A percentile compares a stretch with the other conserved stretches of the same genome.
Conservation (phyloP, 2,113 vertebrate species). For the Strix uralensis region DNA sequence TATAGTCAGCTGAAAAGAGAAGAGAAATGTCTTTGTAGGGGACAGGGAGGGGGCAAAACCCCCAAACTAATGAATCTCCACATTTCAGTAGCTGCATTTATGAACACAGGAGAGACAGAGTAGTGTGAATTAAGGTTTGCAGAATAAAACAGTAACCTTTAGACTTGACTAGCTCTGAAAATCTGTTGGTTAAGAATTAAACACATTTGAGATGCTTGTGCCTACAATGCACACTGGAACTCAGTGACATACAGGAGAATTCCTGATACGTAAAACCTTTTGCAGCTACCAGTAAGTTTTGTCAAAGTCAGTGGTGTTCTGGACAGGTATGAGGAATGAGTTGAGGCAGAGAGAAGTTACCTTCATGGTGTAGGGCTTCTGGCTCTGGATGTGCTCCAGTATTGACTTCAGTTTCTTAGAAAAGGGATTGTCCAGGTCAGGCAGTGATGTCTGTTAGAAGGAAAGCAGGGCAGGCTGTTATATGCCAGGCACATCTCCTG, state of each 20-base stretch:
- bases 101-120: neutral
- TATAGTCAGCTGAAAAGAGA: conserved; percentile 76
- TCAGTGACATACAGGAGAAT: rapidly evolving
- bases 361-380: conserved; percentile 89
- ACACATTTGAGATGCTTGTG: neutral
- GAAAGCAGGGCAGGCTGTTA: neutral
- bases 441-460: conserved; percentile 76
- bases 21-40: neutral
- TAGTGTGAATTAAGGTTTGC: neutral
- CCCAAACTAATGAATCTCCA: neutral
- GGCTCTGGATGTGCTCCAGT: conserved; percentile 77
- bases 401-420: conserved; percentile 83
- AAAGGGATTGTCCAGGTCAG: conserved; percentile 82
- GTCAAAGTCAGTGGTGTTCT: neutral
- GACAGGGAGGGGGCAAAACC: rapidly evolving
- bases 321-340: neutral
- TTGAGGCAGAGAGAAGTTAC: conserved; percentile 63
- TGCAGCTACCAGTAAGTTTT: neutral
- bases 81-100: neutral
- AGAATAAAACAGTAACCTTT: neutral
- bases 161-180: neutral
- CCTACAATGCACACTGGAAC: neutral
- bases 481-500: neutral
- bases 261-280: rapidly evolving
- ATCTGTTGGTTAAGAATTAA: neutral